phyloP scores from a whole-genome alignment of 2,888 invertebrate species.

The Pachymerium ferrugineum region DNA sequence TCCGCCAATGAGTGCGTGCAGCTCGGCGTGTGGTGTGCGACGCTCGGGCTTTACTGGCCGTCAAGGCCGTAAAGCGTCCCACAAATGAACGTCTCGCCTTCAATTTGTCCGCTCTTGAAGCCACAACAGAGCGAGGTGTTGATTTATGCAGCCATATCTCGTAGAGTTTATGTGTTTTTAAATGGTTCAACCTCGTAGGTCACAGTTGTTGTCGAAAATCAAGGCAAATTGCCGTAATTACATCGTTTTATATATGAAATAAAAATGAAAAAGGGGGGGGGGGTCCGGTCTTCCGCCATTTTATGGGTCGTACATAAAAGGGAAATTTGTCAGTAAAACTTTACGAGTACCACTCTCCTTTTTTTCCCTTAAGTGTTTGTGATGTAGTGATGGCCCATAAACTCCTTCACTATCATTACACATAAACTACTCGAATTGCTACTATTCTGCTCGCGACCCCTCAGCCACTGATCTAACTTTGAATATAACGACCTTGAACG shows the following conservation, averaged over 20 bases:
- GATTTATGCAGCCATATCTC: conserved; percentile 34
- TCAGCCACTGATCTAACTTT: conserved; percentile 33
- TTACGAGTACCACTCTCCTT: conserved; percentile 33
- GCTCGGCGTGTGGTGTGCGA: conserved; percentile 6
- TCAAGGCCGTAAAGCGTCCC: conserved; percentile 33
- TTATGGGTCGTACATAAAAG: conserved; percentile 33
- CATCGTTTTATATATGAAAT: conserved; percentile 32
- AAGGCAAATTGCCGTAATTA: conserved; percentile 34
- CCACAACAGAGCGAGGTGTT: conserved; percentile 29
- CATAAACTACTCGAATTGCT: conserved; percentile 35
- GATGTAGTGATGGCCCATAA: conserved; percentile 35
- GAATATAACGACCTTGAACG: conserved; percentile 34
- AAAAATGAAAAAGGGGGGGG: conserved; percentile 33
- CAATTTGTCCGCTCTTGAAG: conserved; percentile 32
- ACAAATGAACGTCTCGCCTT: conserved; percentile 31
- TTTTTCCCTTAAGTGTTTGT: conserved; percentile 33
- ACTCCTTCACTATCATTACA: conserved; percentile 34
- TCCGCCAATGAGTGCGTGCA: conserved; percentile 23
- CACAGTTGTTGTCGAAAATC: conserved; percentile 34
- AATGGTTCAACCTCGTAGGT: conserved; percentile 33
- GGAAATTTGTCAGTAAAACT: conserved; percentile 35
- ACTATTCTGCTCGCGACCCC: conserved; percentile 33
- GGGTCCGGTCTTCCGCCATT: conserved; percentile 33
- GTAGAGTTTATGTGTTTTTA: conserved; percentile 32
- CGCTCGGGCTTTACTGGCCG: conserved; percentile 31